These are phyloP conservation scores for Epirrhoe tristata DNA, from an alignment of 2,888 invertebrate genomes.

Conservation along the genomic window DNA sequence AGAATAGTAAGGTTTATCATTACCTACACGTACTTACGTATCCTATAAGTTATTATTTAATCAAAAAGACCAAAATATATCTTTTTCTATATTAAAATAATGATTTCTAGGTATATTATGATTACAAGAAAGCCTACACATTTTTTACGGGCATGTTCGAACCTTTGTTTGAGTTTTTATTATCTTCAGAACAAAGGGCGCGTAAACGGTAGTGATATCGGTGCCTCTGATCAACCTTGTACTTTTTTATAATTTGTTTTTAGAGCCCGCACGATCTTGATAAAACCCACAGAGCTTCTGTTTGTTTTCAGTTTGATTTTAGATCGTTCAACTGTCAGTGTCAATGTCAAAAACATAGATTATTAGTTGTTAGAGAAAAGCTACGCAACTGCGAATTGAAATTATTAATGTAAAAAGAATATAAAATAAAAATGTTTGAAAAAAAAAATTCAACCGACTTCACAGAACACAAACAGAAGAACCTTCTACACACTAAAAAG, in stretches of 20 bases:
- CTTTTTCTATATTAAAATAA: background rate
- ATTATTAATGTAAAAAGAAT: too few species aligned
- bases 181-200: constrained; percentile 77
- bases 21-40: too few species aligned
- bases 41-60: too few species aligned
- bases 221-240: constrained; percentile 80
- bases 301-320: background rate
- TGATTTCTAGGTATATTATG: too few species aligned
- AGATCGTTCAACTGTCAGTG: background rate
- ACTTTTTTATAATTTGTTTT: constrained; percentile 59
- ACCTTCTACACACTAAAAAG: too few species aligned
- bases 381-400: too few species aligned
- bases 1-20: too few species aligned
- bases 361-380: too few species aligned
- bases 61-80: background rate
- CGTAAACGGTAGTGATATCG: constrained; percentile 85
- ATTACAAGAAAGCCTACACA: constrained; percentile 29
- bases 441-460: too few species aligned
- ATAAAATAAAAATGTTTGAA: too few species aligned
- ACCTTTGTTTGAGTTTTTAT: constrained; percentile 81
- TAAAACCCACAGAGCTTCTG: constrained; percentile 10
- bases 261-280: constrained; percentile 18
- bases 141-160: constrained; percentile 71
- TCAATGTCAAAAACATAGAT: background rate
- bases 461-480: too few species aligned